Percentiles rank a stretch among this genome's conserved stretches.
Evolutionary conservation across 2,888 invertebrate species (phyloP).

Genomic region (Conistra vaccinii): DNA sequence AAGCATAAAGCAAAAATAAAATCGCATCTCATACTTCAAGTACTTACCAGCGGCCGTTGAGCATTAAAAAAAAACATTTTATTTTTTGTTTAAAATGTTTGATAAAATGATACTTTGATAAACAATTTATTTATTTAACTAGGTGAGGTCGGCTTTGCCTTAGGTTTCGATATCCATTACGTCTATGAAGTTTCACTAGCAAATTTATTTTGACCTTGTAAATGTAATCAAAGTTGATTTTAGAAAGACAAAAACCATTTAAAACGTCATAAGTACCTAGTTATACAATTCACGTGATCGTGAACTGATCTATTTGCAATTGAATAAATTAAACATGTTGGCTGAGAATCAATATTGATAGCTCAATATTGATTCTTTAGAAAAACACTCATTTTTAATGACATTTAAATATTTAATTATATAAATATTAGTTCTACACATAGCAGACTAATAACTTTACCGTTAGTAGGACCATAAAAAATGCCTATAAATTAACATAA

Average conservation of each 20-base stretch:
- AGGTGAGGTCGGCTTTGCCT: no score
- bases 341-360: neutral
- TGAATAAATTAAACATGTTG: conserved; percentile 19
- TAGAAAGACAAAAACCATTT: neutral
- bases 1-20: no score
- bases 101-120: no score
- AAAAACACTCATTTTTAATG: conserved; percentile 4
- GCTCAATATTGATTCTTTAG: conserved; percentile 13
- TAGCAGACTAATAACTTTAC: neutral
- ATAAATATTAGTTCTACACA: conserved; percentile 29
- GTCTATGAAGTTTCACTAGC: no score
- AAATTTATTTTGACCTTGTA: no score
- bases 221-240: conserved; percentile 6
- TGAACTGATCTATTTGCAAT: conserved; percentile 14
- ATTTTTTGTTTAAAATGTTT: no score
- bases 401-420: conserved; percentile 12
- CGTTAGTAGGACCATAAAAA: conserved; percentile 29
- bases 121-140: no score
- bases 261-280: neutral
- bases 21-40: no score
- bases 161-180: no score
- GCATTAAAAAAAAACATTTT: no score
- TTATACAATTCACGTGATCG: neutral
- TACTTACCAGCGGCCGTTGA: no score
- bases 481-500: conserved; percentile 16